These are phyloP conservation scores for Catharus bicknelli DNA, from an alignment of 2,113 vertebrate genomes.

Conservation along the genomic window DNA sequence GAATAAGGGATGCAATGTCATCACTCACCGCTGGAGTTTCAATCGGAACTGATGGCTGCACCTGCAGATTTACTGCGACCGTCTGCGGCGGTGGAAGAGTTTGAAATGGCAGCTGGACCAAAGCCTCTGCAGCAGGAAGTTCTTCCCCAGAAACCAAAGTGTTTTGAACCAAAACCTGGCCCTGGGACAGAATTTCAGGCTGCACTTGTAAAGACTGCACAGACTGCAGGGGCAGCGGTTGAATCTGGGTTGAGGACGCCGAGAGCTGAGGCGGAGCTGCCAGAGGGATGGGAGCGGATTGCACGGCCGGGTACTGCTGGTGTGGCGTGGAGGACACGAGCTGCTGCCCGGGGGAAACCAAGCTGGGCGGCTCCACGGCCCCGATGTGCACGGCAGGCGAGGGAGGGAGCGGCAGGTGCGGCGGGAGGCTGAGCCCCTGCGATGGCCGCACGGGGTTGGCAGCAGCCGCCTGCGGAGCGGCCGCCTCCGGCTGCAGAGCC, in stretches of 20 bases:
- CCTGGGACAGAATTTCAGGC: constrained; percentile 84
- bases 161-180: constrained; percentile 84
- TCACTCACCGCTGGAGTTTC: constrained; percentile 82
- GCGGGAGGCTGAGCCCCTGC: constrained; percentile 64
- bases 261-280: constrained; percentile 80
- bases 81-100: constrained; percentile 90
- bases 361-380: constrained; percentile 71
- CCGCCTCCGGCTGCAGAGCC: constrained; percentile 73
- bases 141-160: constrained; percentile 85
- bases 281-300: constrained; percentile 72
- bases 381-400: constrained; percentile 75
- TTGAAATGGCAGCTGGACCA: constrained; percentile 91
- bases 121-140: constrained; percentile 85
- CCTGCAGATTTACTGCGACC: constrained; percentile 91
- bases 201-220: constrained; percentile 85
- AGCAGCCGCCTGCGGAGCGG: constrained; percentile 54
- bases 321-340: constrained; percentile 71
- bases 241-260: constrained; percentile 78
- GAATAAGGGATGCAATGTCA: background rate
- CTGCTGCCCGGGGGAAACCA: constrained; percentile 72
- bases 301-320: constrained; percentile 74
- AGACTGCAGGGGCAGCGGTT: constrained; percentile 82
- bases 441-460: constrained; percentile 55
- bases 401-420: constrained; percentile 72
- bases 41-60: constrained; percentile 78